These are phyloP conservation scores for Drosophila putrida DNA, from an alignment of 2,888 invertebrate species.

Conservation along the genomic window DNA sequence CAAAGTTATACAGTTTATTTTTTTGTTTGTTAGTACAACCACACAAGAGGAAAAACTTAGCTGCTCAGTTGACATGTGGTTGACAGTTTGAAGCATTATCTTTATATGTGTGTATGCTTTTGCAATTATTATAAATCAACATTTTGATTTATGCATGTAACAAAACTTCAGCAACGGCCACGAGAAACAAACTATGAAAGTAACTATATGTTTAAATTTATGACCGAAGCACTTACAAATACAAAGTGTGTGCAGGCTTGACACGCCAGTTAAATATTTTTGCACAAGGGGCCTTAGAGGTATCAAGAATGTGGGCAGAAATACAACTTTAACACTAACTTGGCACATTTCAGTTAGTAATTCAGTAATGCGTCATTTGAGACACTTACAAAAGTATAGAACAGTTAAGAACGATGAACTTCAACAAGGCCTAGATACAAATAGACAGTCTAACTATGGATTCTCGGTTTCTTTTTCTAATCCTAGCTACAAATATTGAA, in stretches of 20 bases:
- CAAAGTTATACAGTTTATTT: not conserved
- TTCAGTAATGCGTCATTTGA: no score
- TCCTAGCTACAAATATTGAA: no score
- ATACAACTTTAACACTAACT: no score
- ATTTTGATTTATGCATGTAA: conserved; percentile 77
- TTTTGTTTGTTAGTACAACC: not conserved
- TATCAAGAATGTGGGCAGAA: not conserved
- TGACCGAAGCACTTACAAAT: conserved; percentile 6
- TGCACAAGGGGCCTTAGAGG: not conserved
- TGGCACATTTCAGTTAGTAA: no score
- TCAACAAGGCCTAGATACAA: no score
- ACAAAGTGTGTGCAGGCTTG: conserved; percentile 10
- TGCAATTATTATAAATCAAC: conserved; percentile 75
- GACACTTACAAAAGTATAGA: no score
- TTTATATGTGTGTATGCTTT: conserved; percentile 54
- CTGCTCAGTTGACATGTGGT: conserved; percentile 11
- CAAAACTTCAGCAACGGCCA: conserved; percentile 38
- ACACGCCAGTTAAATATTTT: not conserved
- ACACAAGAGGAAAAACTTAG: not conserved
- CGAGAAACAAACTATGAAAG: not conserved
- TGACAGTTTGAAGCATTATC: conserved; percentile 25
- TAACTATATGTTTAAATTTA: conserved; percentile 3
- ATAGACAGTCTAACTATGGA: no score
- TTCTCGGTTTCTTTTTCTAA: no score
- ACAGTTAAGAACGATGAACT: no score